Base-by-base conservation (phyloP, 2,888 invertebrate genomes). In the Crossocerus cetratus region DNA sequence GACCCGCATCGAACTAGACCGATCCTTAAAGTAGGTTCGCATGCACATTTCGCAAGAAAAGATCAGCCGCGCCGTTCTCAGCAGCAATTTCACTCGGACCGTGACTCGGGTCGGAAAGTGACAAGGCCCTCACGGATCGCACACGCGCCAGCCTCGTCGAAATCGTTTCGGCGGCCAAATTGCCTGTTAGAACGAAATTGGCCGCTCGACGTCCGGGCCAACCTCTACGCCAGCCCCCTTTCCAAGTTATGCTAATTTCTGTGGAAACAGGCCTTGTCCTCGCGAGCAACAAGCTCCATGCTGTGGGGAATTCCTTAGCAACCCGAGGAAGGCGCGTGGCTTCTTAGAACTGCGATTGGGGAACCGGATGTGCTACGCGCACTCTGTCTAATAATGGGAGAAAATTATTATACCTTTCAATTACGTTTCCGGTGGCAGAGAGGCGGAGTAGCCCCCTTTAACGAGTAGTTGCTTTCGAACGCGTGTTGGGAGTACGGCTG, bases 51-150 rank as follows among this genome's bases (percentile, higher is more conserved):
- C 84, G 83, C 80, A 86, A 86, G 60, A 32, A 32, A 32, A 32
- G n/a, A 32, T 4, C 32, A 8, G 8, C 32, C 32, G 49, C 49
- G 59, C 43, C 67, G 60, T 68, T 65, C 79, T 79, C 84, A 86
- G 83, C 85, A 84, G 81, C 84, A 88, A 88, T 88, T 89, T 88
- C 87, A 87, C 88, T 86, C 84, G 83, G 85, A 85, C 87, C 88
- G 87, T 87, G 87, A 86, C 88, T 86, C 83, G 84, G 78, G 84
- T 85, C 80, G 73, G 80, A 84, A 87, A 82, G 71, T 62, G 72
- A 70, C 45, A 42, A 60, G 59, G 53, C 54, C 53, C 54, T 53
- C 61, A 43, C 16, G 32, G 32, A 59, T 54, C 20, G 23, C 14
- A 23, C 57, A 32, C 32, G n/a, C 18, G 32, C 63, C 32, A 59